phyloP scores from a whole-genome alignment of 2,113 vertebrate species.

The Odontesthes bonariensis region DNA sequence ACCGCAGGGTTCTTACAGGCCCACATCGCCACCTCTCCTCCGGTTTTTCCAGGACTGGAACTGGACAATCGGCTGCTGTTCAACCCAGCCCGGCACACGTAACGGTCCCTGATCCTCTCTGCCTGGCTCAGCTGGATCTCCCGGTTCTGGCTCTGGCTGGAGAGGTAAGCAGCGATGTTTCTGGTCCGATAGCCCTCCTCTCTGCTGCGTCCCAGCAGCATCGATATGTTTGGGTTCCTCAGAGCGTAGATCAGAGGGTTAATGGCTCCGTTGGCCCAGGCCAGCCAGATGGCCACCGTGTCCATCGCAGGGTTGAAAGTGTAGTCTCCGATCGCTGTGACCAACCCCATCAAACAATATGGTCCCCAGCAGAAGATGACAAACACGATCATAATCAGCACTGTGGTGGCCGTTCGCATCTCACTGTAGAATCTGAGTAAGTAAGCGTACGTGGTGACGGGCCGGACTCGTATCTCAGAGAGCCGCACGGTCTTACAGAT shows the following conservation, averaged over 20 bases:
- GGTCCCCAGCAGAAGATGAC: constrained; percentile 95
- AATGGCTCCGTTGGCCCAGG: constrained; percentile 95
- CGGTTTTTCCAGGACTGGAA: constrained; percentile 81
- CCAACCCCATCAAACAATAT: constrained; percentile 91
- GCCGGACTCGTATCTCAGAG: constrained; percentile 89
- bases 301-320: constrained; percentile 89
- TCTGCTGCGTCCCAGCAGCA: constrained; percentile 88
- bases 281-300: constrained; percentile 89
- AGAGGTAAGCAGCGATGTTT: constrained; percentile 85
- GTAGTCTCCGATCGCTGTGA: constrained; percentile 83
- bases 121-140: constrained; percentile 70
- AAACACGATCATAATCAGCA: constrained; percentile 93
- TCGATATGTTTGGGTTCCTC: constrained; percentile 92
- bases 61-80: constrained; percentile 79
- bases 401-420: constrained; percentile 93
- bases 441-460: constrained; percentile 89
- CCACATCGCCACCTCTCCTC: constrained; percentile 90
- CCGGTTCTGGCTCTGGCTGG: constrained; percentile 71
- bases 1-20: constrained; percentile 92
- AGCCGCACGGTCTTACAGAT: constrained; percentile 91
- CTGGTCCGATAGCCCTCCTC: constrained; percentile 94
- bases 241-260: constrained; percentile 94
- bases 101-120: constrained; percentile 82
- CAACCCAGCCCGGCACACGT: constrained; percentile 73
- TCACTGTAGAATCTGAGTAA: constrained; percentile 91